Conservation (phyloP, 2,888 invertebrate species). For the Yponomeuta sedellus region DNA sequence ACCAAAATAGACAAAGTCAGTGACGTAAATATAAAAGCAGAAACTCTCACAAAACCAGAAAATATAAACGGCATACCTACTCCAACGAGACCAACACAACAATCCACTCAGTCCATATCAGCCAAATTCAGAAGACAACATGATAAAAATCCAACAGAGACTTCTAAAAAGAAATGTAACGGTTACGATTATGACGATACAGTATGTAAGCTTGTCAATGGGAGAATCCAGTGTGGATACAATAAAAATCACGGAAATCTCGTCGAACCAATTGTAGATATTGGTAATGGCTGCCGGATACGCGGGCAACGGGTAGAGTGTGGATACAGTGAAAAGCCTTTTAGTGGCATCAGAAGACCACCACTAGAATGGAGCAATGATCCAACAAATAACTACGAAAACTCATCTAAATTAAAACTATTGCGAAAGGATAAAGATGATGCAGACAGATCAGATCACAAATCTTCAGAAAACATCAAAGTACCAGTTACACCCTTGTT, state of each 20-base stretch:
- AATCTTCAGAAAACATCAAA: not conserved
- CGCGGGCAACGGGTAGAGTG: constrained; percentile 57
- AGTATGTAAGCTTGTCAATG: constrained; percentile 39
- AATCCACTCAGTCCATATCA: not conserved
- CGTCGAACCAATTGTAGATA: constrained; percentile 24
- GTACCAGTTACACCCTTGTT: not conserved
- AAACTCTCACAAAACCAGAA: not conserved
- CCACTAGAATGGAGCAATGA: not conserved
- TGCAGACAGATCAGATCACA: not conserved
- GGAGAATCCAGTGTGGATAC: constrained; percentile 56
- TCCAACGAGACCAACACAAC: not conserved
- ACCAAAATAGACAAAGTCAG: not conserved
- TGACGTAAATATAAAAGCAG: not conserved
- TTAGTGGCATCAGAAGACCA: constrained; percentile 2
- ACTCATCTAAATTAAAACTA: not conserved
- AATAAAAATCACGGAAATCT: constrained; percentile 41
- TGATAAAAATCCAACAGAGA: not conserved
- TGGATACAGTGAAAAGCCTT: constrained; percentile 36
- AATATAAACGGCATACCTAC: not conserved
- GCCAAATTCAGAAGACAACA: not conserved
- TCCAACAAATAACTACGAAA: not conserved
- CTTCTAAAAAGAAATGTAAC: not conserved
- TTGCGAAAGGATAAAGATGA: not conserved
- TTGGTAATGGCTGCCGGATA: constrained; percentile 43
- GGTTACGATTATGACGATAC: constrained; percentile 45